Evolutionary conservation across 2,888 invertebrate genomes (phyloP), one percentile per base, ranked within the genome.

Genomic region (Cephus pulcher): DNA sequence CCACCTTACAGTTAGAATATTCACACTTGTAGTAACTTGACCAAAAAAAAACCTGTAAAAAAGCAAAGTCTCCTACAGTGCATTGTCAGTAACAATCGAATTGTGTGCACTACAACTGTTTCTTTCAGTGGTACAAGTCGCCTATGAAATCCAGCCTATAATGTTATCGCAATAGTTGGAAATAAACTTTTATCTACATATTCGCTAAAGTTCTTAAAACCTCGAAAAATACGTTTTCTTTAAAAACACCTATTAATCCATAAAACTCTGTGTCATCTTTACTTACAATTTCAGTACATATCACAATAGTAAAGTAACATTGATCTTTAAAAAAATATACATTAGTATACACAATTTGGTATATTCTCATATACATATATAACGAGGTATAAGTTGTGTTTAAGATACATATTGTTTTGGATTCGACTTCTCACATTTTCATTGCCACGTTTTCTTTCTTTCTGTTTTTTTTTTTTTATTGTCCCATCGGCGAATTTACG

Each of bases 321-420:
- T 75, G 40, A 37, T 30, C 35, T 56, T 70, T 73, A 35, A 77
- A 71, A 75, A 79, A 73, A 32, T 69, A 32, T 32, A 69, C 23
- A 56, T 23, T 23, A 9, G 56, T 56, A 56, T 56, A 56, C 56
- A 56, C 23, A 56, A 6, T 56, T 56, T 56, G 23, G 56, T 56
- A 56, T 56, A 23, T 23, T 23, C 56, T 56, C 9, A 56, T 23
- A 15, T 40, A 56, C 2, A 56, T 40, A 56, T 9, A 56, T 56
- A 56, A 56, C 56, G 56, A 56, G 56, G 56, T 56, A 56, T 56
- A 56, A 56, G 56, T 23, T 56, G 56, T 9, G 23, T 6, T 1
- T 15, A 15, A 35, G 35, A 9, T 23, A 56, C 23, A 56, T 23
- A 1, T 23, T 23, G 15, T 23, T 56, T 40, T 40, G 15, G 4